Evolutionary conservation across 1,140 invertebrate species (phyloP).

Genomic region (Caenorhabditis remanei): DNA sequence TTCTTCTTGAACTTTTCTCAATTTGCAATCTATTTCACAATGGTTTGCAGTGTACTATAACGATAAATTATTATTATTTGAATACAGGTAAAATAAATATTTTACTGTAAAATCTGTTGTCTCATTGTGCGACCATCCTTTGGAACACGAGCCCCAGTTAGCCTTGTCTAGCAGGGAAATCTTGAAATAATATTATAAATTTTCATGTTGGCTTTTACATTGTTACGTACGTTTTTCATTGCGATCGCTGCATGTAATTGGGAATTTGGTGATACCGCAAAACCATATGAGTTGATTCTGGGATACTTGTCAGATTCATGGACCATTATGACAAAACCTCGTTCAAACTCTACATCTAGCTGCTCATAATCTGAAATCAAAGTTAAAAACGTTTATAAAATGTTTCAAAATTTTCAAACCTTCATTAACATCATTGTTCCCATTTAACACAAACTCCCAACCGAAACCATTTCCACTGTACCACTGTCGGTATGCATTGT

Average conservation of each 20-base stretch:
- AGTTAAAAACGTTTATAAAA: not conserved
- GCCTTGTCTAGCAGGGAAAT: constrained; percentile 53
- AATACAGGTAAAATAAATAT: too few species aligned
- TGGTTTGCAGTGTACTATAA: constrained; percentile 61
- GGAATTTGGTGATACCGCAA: constrained; percentile 7
- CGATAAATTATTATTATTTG: not conserved
- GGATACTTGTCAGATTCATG: constrained; percentile 4
- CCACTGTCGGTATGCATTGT: constrained; percentile 57
- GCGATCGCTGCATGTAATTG: constrained; percentile 10
- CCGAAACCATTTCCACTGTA: constrained; percentile 62
- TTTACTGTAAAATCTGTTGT: constrained; percentile 40
- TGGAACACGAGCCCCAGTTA: constrained; percentile 61
- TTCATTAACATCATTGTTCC: not conserved
- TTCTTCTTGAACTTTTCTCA: constrained; percentile 9
- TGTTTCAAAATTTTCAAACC: not conserved
- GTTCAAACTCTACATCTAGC: not conserved
- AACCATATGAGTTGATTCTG: constrained; percentile 21
- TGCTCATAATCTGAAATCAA: not conserved
- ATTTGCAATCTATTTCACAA: constrained; percentile 57
- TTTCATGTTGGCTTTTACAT: not conserved
- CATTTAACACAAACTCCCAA: constrained; percentile 57
- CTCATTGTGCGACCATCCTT: constrained; percentile 44
- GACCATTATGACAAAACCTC: constrained; percentile 5
- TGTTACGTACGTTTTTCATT: constrained; percentile 14
- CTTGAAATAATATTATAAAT: not conserved